Conservation (phyloP, 2,113 vertebrate species). For the Brachirus orientalis region DNA sequence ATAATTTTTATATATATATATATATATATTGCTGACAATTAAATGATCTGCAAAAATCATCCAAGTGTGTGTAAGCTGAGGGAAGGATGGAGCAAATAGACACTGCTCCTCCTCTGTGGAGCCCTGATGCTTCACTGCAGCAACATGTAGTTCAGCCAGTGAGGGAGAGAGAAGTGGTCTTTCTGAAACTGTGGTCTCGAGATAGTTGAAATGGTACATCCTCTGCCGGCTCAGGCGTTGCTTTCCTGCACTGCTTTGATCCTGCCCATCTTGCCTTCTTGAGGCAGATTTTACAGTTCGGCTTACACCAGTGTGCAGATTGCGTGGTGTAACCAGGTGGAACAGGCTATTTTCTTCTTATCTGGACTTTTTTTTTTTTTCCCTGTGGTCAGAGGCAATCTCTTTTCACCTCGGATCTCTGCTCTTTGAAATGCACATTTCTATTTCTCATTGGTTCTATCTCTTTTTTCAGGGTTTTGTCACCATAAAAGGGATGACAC, state of each 20-base stretch:
- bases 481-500: slow-evolving; percentile 24
- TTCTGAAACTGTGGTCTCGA: slow-evolving; percentile 23
- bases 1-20: no score
- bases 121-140: slow-evolving; percentile 11
- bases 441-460: slow-evolving; percentile 3
- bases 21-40: neutral
- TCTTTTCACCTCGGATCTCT: slow-evolving; percentile 11
- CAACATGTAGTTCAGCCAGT: slow-evolving; percentile 5
- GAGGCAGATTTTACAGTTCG: slow-evolving; percentile 49
- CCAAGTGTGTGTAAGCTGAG: neutral
- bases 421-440: slow-evolving; percentile 22
- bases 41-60: slow-evolving; percentile 23
- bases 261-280: slow-evolving; percentile 37
- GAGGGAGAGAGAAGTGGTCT: slow-evolving; percentile 5
- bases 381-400: slow-evolving; percentile 8
- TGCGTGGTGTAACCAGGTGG: slow-evolving; percentile 56
- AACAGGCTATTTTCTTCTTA: slow-evolving; percentile 56
- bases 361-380: neutral
- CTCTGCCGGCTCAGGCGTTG: slow-evolving; percentile 40
- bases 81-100: slow-evolving; percentile 1
- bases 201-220: slow-evolving; percentile 43
- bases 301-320: slow-evolving; percentile 49
- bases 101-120: neutral
- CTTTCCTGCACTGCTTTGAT: slow-evolving; percentile 65
- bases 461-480: slow-evolving; percentile 29